A percentile compares a stretch with the other conserved stretches of the same genome.
These are phyloP conservation scores for Monopis laevigella DNA, from an alignment of 2,888 invertebrate genomes.

Conservation along the genomic window DNA sequence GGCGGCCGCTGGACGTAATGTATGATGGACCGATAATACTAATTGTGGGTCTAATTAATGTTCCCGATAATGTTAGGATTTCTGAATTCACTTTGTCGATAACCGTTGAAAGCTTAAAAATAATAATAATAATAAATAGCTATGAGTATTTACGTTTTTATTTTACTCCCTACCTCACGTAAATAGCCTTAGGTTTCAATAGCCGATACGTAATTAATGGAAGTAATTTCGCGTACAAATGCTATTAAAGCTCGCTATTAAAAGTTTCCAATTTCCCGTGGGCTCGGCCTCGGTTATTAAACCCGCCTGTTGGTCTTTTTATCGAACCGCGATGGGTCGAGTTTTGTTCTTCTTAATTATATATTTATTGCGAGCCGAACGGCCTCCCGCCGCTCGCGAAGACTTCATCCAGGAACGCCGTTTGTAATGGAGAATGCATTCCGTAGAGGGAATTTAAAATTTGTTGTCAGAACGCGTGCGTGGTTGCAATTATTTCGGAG, in stretches of 20 bases:
- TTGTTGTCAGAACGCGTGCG: conserved; percentile 8
- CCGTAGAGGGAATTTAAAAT: conserved; percentile 13
- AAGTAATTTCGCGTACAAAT: conserved; percentile 44
- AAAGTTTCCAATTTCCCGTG: conserved; percentile 45
- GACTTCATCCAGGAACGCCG: conserved; percentile 15
- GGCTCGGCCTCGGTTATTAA: conserved; percentile 35
- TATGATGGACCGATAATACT: conserved; percentile 52
- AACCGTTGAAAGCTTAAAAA: neutral
- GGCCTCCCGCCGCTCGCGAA: conserved; percentile 27
- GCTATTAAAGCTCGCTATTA: conserved; percentile 44
- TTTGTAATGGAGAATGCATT: conserved; percentile 7
- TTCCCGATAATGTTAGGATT: neutral
- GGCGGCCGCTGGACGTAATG: conserved; percentile 45
- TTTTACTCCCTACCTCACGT: too few relatives aligned
- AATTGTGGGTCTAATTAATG: conserved; percentile 26
- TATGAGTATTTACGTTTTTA: neutral
- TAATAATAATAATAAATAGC: neutral
- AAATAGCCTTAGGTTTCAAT: conserved; percentile 1
- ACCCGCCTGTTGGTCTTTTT: conserved; percentile 29
- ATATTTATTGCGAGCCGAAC: conserved; percentile 36
- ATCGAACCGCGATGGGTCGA: conserved; percentile 24
- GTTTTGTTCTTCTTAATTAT: conserved; percentile 44
- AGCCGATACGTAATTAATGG: conserved; percentile 33
- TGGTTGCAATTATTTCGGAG: neutral
- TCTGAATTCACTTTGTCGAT: neutral